Base-by-base conservation (phyloP, 2,888 invertebrate species). In the Drosophila incognita region DNA sequence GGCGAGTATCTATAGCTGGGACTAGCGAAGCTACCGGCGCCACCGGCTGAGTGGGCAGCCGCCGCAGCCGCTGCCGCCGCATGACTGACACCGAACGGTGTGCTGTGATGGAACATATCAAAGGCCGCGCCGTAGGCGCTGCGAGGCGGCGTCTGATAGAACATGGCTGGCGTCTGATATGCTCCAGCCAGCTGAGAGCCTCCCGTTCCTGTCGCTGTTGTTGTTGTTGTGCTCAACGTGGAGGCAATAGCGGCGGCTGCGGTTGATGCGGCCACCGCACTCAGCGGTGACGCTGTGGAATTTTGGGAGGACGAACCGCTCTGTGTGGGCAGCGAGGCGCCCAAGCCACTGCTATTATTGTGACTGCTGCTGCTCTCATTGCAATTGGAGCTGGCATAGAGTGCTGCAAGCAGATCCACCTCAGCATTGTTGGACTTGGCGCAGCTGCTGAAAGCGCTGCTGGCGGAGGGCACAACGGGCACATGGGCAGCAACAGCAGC, bases 31-130 rank as follows among this genome's bases (percentile, higher is more conserved):
- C 92, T 89, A 69, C 87, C 90, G 69, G 90, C 88, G 85, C 90
- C 89, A 69, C 89, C 86, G 52, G 54, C 54, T 11, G 89, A 84
- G 61, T 92, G 92, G 15, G 88, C 90, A 31, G 76, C 90, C 51
- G 89, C 92, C 42, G 91, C 90, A 58, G 89, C 90, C 46, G 90
- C 90, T 54, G 91, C 90, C 61, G 92, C 91, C 68, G 89, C 91
- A 69, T 87, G 87, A 56, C 92, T 91, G 66, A 92, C 92, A 61
- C 93, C 93, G 69, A 93, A 93, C 69, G 93, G 93, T 49, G 93
- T 93, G 81, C 93, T 93, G 82, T 93, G 93, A 73, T 93, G 93
- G 89, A 93, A 93, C 92, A 93, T 93, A 90, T 93, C 93, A 82
- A 92, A 92, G 82, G 92, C 92, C 79, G 93, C 90, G 38, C 93